A percentile compares a stretch with the other conserved stretches of the same genome.
phyloP scores from a whole-genome alignment of 2,113 vertebrate genomes.

The Gallinago paraguaiae region DNA sequence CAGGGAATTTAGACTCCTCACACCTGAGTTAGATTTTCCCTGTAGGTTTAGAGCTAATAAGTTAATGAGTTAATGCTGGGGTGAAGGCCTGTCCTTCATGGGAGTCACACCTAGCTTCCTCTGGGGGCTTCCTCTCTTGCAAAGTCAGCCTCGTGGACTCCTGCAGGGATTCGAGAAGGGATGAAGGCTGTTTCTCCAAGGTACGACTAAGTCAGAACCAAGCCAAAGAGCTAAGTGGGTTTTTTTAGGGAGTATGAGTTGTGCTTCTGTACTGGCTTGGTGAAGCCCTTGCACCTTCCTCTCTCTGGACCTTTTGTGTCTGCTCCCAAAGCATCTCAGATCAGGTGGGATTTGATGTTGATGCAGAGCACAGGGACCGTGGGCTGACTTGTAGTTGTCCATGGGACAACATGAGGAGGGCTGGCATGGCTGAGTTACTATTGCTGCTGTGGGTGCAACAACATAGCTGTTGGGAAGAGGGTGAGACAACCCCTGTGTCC shows the following conservation, averaged over 20 bases:
- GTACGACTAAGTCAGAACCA: neutral
- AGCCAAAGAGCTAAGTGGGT: neutral
- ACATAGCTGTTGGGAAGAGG: neutral
- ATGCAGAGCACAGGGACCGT: rapidly evolving
- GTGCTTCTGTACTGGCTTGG: neutral
- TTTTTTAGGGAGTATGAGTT: neutral
- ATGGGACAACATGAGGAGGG: neutral
- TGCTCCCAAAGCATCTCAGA: neutral
- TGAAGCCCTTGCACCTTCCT: neutral
- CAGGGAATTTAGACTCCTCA: neutral
- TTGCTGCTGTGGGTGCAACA: neutral
- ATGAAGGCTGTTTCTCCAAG: neutral
- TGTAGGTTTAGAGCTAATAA: neutral
- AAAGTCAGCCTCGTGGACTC: neutral
- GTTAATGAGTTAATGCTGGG: neutral
- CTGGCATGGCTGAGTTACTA: too few relatives aligned
- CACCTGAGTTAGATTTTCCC: neutral
- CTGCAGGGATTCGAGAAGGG: neutral
- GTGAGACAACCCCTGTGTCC: too few relatives aligned
- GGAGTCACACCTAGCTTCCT: neutral
- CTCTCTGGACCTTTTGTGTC: neutral
- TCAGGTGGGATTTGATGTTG: neutral
- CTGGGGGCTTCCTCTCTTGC: neutral
- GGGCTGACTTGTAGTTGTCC: neutral
- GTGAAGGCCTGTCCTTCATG: neutral